Base-by-base conservation (phyloP, 2,888 invertebrate species). In the Malthinus seriepunctatus region DNA sequence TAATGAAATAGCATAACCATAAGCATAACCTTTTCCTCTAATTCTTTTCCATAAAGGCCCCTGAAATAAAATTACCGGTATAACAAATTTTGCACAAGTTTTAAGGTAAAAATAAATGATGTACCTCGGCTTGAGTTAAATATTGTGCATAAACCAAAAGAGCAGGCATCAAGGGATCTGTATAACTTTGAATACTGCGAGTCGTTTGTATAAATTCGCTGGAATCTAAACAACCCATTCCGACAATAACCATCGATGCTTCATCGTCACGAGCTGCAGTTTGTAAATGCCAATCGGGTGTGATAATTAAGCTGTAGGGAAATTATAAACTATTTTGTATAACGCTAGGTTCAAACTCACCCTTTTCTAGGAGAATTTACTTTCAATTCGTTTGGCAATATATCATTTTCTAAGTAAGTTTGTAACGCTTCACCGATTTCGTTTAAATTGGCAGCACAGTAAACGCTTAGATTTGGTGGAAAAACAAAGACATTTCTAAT, bases 11-110 rank as follows among this genome's bases (percentile, higher is more conserved):
- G 83, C 83, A 79, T 90, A 94, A 51, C 88, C 84, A 78, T 96
- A 96, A 0, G 95, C 87, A 51, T 92, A 84, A 0, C 95, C 95
- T 71, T 88, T 86, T 35, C 95, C 95, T 67, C 96, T 84, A 64
- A 96, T 90, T 75, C 89, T 85, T 50, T 88, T 86, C 92, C 93
- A 95, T 87, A 95, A 87, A 23, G 94, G 93, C 49, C 95, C 94
- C 88, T 90, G n/a, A 76, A n/a, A 68, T 33, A 34, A 23, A 38
- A 32, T 5, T 39, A 46, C 12, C 10, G 6, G 9, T 42, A 8
- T 15, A 12, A 5, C 7, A n/a, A 42, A 15, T 1, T n/a, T n/a
- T n/a, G n/a, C n/a, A n/a, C n/a, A n/a, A n/a, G n/a, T n/a, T n/a
- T n/a, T n/a, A n/a, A 23, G 2, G 5, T 23, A 23, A 23, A 23